A percentile compares a stretch with the other conserved stretches of the same genome.
Conservation (phyloP, 64 coral and sea anemone genomes). For the Catalaphyllia jardinei region DNA sequence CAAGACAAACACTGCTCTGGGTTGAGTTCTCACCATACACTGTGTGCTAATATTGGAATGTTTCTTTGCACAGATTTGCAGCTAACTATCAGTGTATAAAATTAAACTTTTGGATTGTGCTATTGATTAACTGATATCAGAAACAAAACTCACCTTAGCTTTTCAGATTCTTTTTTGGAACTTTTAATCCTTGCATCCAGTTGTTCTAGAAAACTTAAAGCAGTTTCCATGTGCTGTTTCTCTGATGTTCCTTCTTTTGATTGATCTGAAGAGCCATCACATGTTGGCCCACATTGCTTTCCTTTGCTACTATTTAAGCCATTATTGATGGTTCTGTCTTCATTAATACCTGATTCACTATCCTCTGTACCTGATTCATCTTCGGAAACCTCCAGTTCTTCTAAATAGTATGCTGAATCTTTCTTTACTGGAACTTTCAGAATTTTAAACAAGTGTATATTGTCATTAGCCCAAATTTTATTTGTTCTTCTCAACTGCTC, state of each 20-base stretch:
- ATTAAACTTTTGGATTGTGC: neutral
- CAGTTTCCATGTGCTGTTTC: neutral
- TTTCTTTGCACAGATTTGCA: no score
- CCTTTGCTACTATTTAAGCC: neutral
- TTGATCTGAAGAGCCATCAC: neutral
- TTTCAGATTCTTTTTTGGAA: constrained; percentile 57
- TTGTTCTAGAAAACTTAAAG: constrained; percentile 41
- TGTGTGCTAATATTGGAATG: no score
- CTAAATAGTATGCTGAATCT: constrained; percentile 10
- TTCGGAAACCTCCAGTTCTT: constrained; percentile 24
- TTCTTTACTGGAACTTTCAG: constrained; percentile 66
- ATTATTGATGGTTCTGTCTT: neutral
- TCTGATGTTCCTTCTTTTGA: neutral
- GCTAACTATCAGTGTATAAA: no score
- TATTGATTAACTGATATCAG: neutral
- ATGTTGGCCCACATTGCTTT: neutral
- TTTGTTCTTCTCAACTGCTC: constrained; percentile 74
- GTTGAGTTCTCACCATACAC: no score
- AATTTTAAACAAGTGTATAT: constrained; percentile 75
- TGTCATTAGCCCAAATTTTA: constrained; percentile 85
- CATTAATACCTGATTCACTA: neutral
- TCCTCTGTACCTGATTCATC: constrained; percentile 26
- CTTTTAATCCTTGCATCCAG: constrained; percentile 70
- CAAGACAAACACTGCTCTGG: no score
- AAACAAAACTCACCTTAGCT: constrained; percentile 50